phyloP scores from a whole-genome alignment of 1,140 invertebrate species.

The Anastrepha ludens region DNA sequence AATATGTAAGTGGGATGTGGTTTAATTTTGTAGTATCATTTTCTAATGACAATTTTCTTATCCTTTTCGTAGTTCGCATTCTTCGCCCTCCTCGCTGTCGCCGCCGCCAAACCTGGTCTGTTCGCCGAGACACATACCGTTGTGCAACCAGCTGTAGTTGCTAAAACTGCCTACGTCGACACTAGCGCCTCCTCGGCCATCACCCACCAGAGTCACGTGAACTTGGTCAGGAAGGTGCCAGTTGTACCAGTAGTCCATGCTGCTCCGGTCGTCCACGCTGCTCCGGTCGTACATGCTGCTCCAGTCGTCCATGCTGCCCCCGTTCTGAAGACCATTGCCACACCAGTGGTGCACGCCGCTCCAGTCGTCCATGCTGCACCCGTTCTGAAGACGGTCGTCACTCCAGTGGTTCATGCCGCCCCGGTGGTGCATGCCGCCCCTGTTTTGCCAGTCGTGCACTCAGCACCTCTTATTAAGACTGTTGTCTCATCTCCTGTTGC shows the following conservation, averaged over 20 bases:
- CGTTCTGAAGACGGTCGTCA: slow-evolving; percentile 59
- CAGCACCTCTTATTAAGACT: slow-evolving; percentile 56
- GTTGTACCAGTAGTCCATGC: slow-evolving; percentile 62
- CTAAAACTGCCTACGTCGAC: slow-evolving; percentile 68
- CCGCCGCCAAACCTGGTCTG: slow-evolving; percentile 66
- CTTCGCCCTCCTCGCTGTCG: slow-evolving; percentile 67
- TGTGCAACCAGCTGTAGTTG: slow-evolving; percentile 66
- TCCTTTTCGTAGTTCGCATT: slow-evolving; percentile 61
- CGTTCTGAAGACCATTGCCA: slow-evolving; percentile 58
- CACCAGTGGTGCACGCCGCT: slow-evolving; percentile 56
- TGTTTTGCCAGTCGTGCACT: slow-evolving; percentile 38
- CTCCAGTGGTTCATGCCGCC: slow-evolving; percentile 61
- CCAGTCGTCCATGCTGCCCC: slow-evolving; percentile 58
- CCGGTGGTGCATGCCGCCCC: slow-evolving; percentile 51
- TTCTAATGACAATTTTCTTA: neutral
- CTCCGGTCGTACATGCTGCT: slow-evolving; percentile 58
- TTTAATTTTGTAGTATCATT: neutral
- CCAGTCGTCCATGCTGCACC: slow-evolving; percentile 57
- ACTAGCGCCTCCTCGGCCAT: slow-evolving; percentile 72
- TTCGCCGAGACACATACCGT: slow-evolving; percentile 63
- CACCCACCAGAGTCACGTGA: slow-evolving; percentile 75
- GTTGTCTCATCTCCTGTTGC: slow-evolving; percentile 18
- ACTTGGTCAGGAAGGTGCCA: slow-evolving; percentile 67
- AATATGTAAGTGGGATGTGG: slow-evolving; percentile 65
- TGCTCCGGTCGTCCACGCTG: slow-evolving; percentile 60